phyloP scores from a whole-genome alignment of 2,113 vertebrate species.

The Oncorhynchus nerka region DNA sequence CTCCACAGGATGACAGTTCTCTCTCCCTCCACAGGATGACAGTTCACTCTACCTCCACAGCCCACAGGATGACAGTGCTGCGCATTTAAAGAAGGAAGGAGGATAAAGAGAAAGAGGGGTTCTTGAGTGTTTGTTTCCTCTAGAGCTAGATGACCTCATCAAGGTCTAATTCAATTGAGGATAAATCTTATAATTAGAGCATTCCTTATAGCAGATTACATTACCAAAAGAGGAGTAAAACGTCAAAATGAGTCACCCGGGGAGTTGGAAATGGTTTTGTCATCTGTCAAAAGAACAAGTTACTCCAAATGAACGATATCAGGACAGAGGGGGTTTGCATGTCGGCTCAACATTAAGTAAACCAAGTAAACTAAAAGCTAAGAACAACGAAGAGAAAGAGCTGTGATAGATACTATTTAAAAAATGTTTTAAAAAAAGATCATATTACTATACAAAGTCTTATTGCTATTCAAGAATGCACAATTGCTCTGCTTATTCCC shows the following conservation, averaged over 20 bases:
- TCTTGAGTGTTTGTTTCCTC: conserved; percentile 29
- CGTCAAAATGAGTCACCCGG: background rate
- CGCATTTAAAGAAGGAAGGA: conserved; percentile 13
- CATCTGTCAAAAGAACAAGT: conserved; percentile 1
- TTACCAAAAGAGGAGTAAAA: background rate
- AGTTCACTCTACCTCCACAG: no score
- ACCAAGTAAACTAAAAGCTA: background rate
- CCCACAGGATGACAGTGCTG: background rate
- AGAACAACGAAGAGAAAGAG: background rate
- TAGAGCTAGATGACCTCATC: conserved; percentile 39
- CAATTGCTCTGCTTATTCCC: no score
- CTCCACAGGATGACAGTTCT: background rate
- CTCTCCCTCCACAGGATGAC: no score
- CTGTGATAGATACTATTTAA: no score
- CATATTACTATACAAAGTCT: no score
- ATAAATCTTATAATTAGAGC: conserved; percentile 40
- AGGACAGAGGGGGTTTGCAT: background rate
- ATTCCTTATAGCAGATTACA: conserved; percentile 31
- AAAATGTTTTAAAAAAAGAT: no score
- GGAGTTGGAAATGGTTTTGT: background rate
- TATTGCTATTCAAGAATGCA: no score
- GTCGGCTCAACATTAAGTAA: background rate
- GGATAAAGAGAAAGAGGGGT: background rate
- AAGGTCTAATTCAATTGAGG: conserved; percentile 36
- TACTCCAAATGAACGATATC: background rate